These are phyloP conservation scores for Ochotona princeps DNA, from an alignment of 2,113 vertebrate species.

Conservation along the genomic window DNA sequence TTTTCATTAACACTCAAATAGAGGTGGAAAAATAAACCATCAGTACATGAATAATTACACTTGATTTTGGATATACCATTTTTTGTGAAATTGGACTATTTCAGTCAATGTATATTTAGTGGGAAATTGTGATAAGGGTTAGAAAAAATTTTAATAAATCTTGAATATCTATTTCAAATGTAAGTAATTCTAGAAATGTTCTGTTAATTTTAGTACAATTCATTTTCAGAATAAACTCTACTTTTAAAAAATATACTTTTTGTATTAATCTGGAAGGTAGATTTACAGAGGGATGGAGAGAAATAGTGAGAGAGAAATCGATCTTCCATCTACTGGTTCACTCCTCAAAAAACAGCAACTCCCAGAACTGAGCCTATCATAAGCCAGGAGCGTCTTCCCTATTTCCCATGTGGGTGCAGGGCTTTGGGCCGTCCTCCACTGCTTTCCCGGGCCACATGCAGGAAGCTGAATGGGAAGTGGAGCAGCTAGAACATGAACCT, in stretches of 20 bases:
- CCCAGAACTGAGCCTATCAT: too few species aligned
- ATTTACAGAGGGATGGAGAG: too few species aligned
- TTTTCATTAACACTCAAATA: not conserved
- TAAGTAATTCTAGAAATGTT: not conserved
- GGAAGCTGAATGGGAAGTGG: too few species aligned
- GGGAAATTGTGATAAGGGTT: not conserved
- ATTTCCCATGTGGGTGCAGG: too few species aligned
- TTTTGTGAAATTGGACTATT: not conserved
- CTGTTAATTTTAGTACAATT: not conserved
- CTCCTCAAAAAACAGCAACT: too few species aligned
- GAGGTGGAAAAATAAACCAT: not conserved
- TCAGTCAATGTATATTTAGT: not conserved
- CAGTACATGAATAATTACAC: not conserved
- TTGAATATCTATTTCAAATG: not conserved
- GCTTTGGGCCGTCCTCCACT: too few species aligned
- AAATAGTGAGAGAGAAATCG: too few species aligned
- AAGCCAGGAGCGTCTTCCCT: too few species aligned
- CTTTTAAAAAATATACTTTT: not conserved
- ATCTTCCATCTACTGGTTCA: too few species aligned
- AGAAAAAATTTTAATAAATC: slow-evolving; percentile 10
- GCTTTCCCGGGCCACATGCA: too few species aligned
- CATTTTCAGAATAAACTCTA: not conserved
- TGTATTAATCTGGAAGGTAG: not conserved
- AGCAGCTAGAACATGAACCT: too few species aligned
- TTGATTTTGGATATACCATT: not conserved